A percentile compares a stretch with the other conserved stretches of the same genome.
These are phyloP conservation scores for Oryzaephilus surinamensis DNA, from an alignment of 1,140 invertebrate genomes.

Conservation along the genomic window DNA sequence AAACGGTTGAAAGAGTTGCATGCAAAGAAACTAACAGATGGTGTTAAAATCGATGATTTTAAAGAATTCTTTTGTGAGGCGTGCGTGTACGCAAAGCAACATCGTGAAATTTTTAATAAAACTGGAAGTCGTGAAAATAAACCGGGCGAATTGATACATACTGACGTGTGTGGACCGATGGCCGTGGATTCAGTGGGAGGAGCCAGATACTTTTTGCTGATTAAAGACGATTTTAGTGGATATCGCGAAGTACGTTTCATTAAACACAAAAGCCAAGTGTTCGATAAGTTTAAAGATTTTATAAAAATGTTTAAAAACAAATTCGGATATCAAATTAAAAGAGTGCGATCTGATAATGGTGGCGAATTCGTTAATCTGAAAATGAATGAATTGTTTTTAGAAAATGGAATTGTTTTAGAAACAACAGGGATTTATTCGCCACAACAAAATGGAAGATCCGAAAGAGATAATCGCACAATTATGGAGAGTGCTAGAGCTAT, in stretches of 20 bases:
- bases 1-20: background rate
- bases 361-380: constrained; percentile 21
- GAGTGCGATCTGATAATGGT: constrained; percentile 17
- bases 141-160: constrained; percentile 33
- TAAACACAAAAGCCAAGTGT: constrained; percentile 34
- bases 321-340: constrained; percentile 17
- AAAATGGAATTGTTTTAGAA: constrained; percentile 19
- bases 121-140: too few relatives aligned
- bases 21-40: background rate
- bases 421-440: constrained; percentile 31
- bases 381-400: constrained; percentile 15
- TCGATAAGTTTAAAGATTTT: constrained; percentile 4
- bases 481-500: constrained; percentile 31
- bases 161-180: constrained; percentile 37
- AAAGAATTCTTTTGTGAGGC: constrained; percentile 30
- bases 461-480: constrained; percentile 36
- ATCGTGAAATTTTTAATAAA: constrained; percentile 20
- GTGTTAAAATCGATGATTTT: constrained; percentile 1
- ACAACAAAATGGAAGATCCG: constrained; percentile 35
- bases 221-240: constrained; percentile 37
- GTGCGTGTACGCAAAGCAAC: constrained; percentile 32
- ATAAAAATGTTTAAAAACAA: constrained; percentile 11
- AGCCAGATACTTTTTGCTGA: constrained; percentile 35
- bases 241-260: constrained; percentile 36
- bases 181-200: constrained; percentile 29